Evolutionary conservation across 2,888 invertebrate genomes (phyloP).

Genomic region (Parnassius apollo): DNA sequence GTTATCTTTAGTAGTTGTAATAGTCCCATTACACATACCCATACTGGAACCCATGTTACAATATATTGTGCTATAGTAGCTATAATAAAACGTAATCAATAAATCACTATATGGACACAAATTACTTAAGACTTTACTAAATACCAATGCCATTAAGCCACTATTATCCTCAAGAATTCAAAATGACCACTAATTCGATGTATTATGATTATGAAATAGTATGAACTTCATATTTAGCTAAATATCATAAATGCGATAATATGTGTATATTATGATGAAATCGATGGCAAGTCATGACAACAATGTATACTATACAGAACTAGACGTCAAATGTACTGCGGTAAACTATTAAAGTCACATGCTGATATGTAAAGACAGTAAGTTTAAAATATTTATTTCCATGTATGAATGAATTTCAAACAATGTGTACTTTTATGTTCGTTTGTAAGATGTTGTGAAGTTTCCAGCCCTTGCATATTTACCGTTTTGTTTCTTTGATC

Average conservation of each 20-base stretch:
- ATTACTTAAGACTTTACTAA: constrained; percentile 48
- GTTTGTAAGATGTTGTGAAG: neutral
- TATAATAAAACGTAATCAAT: constrained; percentile 42
- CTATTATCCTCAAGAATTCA: constrained; percentile 46
- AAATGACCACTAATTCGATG: constrained; percentile 73
- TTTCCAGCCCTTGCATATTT: constrained; percentile 43
- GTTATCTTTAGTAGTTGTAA: constrained; percentile 24
- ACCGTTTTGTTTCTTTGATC: constrained; percentile 35
- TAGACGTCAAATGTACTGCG: constrained; percentile 61
- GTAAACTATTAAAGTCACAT: constrained; percentile 74
- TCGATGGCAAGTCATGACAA: constrained; percentile 65
- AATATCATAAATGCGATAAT: constrained; percentile 35
- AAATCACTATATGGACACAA: constrained; percentile 36
- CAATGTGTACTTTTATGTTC: constrained; percentile 1
- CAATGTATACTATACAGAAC: constrained; percentile 51
- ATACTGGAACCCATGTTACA: neutral
- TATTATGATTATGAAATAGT: constrained; percentile 63
- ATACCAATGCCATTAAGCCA: constrained; percentile 35
- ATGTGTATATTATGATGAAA: constrained; percentile 49
- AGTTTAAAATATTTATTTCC: constrained; percentile 56
- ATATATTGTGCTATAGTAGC: constrained; percentile 19
- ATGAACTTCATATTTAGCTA: constrained; percentile 61
- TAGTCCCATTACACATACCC: constrained; percentile 53
- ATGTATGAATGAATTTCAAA: constrained; percentile 30
- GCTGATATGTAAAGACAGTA: constrained; percentile 78